These are phyloP conservation scores for Pachypeltis micranthus DNA, from an alignment of 1,140 invertebrate genomes.

Conservation along the genomic window DNA sequence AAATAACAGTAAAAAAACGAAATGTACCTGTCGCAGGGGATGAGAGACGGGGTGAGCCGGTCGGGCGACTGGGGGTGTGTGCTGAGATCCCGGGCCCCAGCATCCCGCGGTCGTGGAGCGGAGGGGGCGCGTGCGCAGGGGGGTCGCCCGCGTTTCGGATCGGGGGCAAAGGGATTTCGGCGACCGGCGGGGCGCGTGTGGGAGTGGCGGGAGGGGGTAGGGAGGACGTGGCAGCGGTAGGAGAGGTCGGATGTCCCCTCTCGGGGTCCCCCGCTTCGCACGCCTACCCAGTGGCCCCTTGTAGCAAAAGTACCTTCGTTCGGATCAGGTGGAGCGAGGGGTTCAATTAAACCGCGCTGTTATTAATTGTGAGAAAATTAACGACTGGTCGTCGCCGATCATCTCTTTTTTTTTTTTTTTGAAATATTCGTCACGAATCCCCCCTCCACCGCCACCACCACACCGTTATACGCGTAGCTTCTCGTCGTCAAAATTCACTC, in stretches of 20 bases:
- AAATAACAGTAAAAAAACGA: too few species aligned
- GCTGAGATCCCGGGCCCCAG: conserved; percentile 8
- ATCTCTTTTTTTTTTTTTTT: too few species aligned
- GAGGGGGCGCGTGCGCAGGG: neutral
- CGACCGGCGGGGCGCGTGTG: neutral
- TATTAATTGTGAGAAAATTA: conserved; percentile 7
- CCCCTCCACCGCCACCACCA: neutral
- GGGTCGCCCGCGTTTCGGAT: too few species aligned
- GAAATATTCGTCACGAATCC: neutral
- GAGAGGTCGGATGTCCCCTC: neutral
- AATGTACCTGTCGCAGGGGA: too few species aligned
- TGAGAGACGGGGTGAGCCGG: neutral
- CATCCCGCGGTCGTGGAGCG: neutral
- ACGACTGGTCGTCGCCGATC: neutral
- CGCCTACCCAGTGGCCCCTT: neutral
- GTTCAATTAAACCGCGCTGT: neutral
- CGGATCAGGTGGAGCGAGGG: neutral
- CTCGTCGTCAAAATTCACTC: too few species aligned
- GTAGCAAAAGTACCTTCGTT: neutral
- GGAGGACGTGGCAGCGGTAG: neutral
- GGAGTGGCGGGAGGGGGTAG: neutral
- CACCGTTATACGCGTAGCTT: too few species aligned
- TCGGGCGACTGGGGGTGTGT: conserved; percentile 3
- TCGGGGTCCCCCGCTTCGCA: too few species aligned
- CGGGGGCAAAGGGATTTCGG: too few species aligned